Conservation (phyloP, 1,140 invertebrate species). For the Scaptomyza graminum region DNA sequence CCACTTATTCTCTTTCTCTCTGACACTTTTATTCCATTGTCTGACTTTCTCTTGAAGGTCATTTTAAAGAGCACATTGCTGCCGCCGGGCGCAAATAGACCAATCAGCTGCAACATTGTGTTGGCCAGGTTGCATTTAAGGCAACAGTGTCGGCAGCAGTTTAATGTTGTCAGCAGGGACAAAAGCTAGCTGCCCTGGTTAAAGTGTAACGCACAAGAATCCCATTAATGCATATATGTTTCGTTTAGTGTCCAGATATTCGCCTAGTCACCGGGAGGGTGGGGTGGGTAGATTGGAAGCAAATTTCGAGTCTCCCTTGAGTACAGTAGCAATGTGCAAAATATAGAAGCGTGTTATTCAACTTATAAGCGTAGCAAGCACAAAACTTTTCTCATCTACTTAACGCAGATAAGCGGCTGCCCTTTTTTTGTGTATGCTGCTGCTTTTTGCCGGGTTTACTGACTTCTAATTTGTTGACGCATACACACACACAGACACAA, state of each 20-base stretch:
- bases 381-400: slow-evolving; percentile 82
- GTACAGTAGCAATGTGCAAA: slow-evolving; percentile 43
- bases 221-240: slow-evolving; percentile 62
- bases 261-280: neutral
- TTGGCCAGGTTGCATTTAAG: slow-evolving; percentile 67
- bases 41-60: slow-evolving; percentile 54
- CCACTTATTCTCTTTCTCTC: neutral
- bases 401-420: slow-evolving; percentile 76
- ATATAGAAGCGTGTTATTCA: slow-evolving; percentile 74
- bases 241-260: slow-evolving; percentile 4
- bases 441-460: slow-evolving; percentile 61
- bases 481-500: slow-evolving; percentile 29
- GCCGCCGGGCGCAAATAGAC: slow-evolving; percentile 1
- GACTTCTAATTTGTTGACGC: slow-evolving; percentile 73
- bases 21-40: neutral
- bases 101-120: slow-evolving; percentile 70
- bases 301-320: neutral
- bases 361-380: slow-evolving; percentile 74
- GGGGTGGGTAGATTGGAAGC: no score
- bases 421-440: slow-evolving; percentile 39
- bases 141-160: slow-evolving; percentile 73
- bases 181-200: slow-evolving; percentile 49
- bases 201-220: slow-evolving; percentile 49
- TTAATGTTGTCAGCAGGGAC: slow-evolving; percentile 53
- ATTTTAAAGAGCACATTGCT: slow-evolving; percentile 42